phyloP scores from a whole-genome alignment of 2,113 vertebrate species.

The Anolis sagrei region DNA sequence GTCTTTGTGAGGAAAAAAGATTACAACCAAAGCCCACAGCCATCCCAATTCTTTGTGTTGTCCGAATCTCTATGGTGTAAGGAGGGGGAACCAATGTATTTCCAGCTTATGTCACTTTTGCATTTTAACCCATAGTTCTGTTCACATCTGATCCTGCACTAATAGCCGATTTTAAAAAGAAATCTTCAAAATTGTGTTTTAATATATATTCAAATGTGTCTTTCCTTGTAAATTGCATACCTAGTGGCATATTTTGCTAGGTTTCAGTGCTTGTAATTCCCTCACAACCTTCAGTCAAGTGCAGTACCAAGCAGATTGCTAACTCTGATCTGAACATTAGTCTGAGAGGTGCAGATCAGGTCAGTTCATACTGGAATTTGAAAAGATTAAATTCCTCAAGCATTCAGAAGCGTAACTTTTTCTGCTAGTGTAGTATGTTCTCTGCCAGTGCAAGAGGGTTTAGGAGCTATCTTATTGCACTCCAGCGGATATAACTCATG shows the following conservation, averaged over 20 bases:
- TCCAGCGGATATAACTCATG: not conserved
- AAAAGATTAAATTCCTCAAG: not conserved
- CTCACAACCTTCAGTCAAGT: not conserved
- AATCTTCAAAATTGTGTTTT: not conserved
- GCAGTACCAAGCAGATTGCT: not conserved
- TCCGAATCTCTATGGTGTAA: not conserved
- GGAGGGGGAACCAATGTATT: too few relatives aligned
- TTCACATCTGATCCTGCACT: not conserved
- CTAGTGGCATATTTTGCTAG: not conserved
- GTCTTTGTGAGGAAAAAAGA: not conserved
- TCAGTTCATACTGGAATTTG: not conserved
- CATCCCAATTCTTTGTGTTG: not conserved
- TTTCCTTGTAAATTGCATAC: not conserved
- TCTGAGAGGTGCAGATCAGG: not conserved
- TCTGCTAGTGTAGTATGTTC: not conserved
- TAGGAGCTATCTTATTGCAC: constrained; percentile 1
- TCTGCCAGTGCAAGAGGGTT: not conserved
- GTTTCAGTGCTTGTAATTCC: not conserved
- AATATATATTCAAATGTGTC: not conserved
- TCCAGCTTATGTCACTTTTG: not conserved
- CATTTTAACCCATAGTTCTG: not conserved
- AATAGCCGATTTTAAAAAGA: not conserved
- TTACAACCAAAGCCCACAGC: not conserved
- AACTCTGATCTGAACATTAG: not conserved
- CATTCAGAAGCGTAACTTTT: not conserved